These are phyloP conservation scores for Drosophila rubida DNA, from an alignment of 2,888 invertebrate species.

Conservation along the genomic window DNA sequence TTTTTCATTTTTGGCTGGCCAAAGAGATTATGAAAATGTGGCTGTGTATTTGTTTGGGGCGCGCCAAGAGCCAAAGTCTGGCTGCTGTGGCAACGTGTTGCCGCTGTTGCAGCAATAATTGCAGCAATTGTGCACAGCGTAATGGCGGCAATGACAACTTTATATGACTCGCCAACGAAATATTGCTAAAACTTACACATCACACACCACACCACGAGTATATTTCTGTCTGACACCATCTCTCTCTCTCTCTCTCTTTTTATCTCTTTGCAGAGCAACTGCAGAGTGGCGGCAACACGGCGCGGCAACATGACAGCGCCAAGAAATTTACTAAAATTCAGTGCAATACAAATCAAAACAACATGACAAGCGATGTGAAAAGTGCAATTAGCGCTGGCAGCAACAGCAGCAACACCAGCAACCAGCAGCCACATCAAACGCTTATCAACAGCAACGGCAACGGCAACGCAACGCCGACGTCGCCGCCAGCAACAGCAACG, in stretches of 20 bases:
- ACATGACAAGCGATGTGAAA: conserved; percentile 80
- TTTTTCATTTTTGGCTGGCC: conserved; percentile 53
- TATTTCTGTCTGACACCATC: not conserved
- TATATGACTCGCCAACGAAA: conserved; percentile 46
- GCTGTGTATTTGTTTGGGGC: conserved; percentile 29
- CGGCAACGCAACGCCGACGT: conserved; percentile 57
- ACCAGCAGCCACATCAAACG: conserved; percentile 62
- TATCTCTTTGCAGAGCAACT: conserved; percentile 54
- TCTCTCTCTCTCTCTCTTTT: conserved; percentile 15
- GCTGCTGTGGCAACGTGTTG: conserved; percentile 41
- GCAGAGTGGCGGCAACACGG: conserved; percentile 35
- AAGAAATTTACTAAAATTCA: conserved; percentile 76
- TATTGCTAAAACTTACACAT: conserved; percentile 48
- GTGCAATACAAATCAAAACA: conserved; percentile 81
- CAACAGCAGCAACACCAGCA: conserved; percentile 59
- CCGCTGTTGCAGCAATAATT: conserved; percentile 60
- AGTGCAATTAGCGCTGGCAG: conserved; percentile 79
- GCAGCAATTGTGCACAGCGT: conserved; percentile 43
- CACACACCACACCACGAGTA: not conserved
- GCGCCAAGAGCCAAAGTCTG: conserved; percentile 46
- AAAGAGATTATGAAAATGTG: conserved; percentile 60
- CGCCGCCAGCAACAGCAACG: conserved; percentile 16
- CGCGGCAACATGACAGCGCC: conserved; percentile 70
- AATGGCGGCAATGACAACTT: conserved; percentile 61
- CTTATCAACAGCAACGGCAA: conserved; percentile 68